Evolutionary conservation across 2,113 vertebrate genomes (phyloP).

Genomic region (Cochlearius cochlearius): DNA sequence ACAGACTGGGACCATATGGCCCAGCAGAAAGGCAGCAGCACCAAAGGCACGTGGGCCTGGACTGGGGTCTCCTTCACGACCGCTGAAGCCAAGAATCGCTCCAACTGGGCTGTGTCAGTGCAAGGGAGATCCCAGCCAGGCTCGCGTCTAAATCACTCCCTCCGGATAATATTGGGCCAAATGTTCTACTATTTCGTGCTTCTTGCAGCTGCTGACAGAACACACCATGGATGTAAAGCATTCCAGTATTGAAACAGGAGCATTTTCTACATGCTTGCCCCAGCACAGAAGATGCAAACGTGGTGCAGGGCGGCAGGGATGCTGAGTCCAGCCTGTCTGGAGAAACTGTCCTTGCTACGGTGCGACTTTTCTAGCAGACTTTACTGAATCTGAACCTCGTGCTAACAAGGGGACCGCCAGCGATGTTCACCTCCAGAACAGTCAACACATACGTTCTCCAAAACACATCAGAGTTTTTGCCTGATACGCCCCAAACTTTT

Average conservation of each 20-base stretch:
- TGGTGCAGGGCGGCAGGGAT: background rate
- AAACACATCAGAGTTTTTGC: background rate
- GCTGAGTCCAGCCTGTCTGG: background rate
- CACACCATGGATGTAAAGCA: background rate
- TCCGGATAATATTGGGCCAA: background rate
- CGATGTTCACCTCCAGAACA: background rate
- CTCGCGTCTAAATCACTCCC: background rate
- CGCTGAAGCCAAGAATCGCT: background rate
- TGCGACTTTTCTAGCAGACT: background rate
- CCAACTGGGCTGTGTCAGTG: background rate
- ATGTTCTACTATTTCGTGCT: background rate
- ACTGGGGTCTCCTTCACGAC: background rate
- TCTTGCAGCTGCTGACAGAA: background rate
- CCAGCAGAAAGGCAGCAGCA: background rate
- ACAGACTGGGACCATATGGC: background rate
- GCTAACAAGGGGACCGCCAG: background rate
- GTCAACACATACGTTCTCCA: rapidly evolving
- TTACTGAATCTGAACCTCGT: background rate
- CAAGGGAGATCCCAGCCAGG: background rate
- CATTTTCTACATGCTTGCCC: background rate
- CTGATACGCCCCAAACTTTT: background rate
- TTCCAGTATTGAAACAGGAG: rapidly evolving
- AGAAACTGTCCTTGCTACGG: background rate
- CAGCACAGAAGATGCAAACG: background rate
- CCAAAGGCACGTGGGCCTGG: background rate